These are phyloP conservation scores for Cacatua alba DNA, from an alignment of 2,113 vertebrate genomes.

Conservation along the genomic window DNA sequence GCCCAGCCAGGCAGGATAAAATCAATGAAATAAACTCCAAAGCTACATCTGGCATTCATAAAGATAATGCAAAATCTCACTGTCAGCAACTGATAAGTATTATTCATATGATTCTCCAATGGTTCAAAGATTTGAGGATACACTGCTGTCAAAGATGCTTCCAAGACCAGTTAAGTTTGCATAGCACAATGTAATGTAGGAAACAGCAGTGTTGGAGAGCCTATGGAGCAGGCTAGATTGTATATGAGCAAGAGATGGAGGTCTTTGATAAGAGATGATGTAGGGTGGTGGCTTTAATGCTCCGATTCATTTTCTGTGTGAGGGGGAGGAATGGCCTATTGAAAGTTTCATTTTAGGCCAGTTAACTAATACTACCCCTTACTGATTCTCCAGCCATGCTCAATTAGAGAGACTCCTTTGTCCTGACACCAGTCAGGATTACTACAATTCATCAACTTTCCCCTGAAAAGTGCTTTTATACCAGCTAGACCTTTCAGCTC, in stretches of 20 bases:
- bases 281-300: slow-evolving; percentile 43
- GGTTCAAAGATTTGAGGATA: background rate
- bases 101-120: background rate
- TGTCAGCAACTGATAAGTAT: background rate
- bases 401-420: slow-evolving; percentile 57
- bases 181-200: background rate
- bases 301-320: slow-evolving; percentile 56
- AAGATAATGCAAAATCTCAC: background rate
- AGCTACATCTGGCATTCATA: background rate
- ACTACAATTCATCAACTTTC: slow-evolving; percentile 61
- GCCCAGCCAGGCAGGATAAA: background rate
- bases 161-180: background rate
- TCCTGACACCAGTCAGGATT: slow-evolving; percentile 61
- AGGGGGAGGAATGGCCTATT: slow-evolving; percentile 34
- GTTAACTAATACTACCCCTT: slow-evolving; percentile 64
- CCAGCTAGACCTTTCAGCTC: slow-evolving; percentile 1
- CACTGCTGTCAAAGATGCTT: background rate
- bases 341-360: slow-evolving; percentile 60
- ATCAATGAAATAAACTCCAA: background rate
- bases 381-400: slow-evolving; percentile 58
- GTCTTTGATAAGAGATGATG: slow-evolving; percentile 49
- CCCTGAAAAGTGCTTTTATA: slow-evolving; percentile 38
- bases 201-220: background rate
- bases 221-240: background rate
- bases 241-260: slow-evolving; percentile 26